These are phyloP conservation scores for Tapera naevia DNA, from an alignment of 2,797 vertebrate species.

Conservation along the genomic window DNA sequence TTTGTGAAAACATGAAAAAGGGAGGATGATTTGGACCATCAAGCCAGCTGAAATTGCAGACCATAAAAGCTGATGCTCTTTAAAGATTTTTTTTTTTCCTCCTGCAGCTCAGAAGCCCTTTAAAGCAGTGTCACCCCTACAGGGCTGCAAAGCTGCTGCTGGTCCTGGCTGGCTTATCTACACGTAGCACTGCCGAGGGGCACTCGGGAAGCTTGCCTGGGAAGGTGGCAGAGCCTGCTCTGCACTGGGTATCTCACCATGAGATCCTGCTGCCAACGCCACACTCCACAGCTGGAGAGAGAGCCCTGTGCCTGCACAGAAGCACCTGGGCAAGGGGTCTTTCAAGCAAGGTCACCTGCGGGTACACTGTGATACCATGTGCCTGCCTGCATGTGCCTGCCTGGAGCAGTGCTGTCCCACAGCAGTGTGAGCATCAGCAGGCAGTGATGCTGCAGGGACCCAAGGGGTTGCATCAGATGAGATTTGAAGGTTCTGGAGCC, in stretches of 20 bases:
- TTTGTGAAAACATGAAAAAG: slow-evolving; percentile 69
- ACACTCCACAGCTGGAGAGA: neutral
- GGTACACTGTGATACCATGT: neutral
- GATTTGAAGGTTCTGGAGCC: neutral
- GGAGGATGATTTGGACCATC: slow-evolving; percentile 63
- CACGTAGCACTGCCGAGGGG: neutral
- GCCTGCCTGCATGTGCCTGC: neutral
- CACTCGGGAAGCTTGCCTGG: neutral
- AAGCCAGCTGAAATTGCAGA: slow-evolving; percentile 59
- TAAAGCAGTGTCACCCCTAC: slow-evolving; percentile 49
- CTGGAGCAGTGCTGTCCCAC: neutral
- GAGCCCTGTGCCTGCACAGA: neutral
- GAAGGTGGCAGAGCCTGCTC: slow-evolving; percentile 3
- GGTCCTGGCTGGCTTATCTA: neutral
- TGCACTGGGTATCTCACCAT: neutral
- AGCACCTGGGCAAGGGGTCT: neutral
- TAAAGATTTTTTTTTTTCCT: slow-evolving; percentile 34
- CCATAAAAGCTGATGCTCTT: slow-evolving; percentile 65
- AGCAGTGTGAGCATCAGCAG: neutral
- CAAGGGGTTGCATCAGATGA: neutral
- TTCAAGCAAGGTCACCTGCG: neutral
- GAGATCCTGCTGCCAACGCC: neutral
- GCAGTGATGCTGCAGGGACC: neutral
- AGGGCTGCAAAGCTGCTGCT: slow-evolving; percentile 38
- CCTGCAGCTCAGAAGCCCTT: slow-evolving; percentile 49